Evolutionary conservation across 2,888 invertebrate genomes (phyloP).

Genomic region (Lypha dubia): DNA sequence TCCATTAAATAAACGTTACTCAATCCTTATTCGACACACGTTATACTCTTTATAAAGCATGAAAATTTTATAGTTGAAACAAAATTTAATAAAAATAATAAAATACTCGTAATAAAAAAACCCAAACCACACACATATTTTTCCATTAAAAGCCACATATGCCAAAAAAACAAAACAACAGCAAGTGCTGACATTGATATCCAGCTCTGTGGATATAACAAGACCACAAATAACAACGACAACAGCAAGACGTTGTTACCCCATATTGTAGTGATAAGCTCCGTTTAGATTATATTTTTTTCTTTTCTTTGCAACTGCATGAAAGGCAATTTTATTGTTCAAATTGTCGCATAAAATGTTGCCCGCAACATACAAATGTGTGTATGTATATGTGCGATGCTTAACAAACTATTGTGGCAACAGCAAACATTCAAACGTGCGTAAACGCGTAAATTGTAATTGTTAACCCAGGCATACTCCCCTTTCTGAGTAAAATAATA

Average conservation of each 20-base stretch:
- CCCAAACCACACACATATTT: slow-evolving; percentile 44
- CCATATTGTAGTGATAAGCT: slow-evolving; percentile 45
- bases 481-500: not conserved
- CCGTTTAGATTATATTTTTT: slow-evolving; percentile 24
- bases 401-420: not conserved
- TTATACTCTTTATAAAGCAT: slow-evolving; percentile 17
- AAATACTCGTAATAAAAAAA: slow-evolving; percentile 32
- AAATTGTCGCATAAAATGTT: slow-evolving; percentile 29
- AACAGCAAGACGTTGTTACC: not conserved
- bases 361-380: slow-evolving; percentile 7
- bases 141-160: slow-evolving; percentile 32
- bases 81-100: slow-evolving; percentile 18
- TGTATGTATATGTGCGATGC: too few species aligned
- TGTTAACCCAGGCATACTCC: slow-evolving; percentile 29
- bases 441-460: slow-evolving; percentile 54
- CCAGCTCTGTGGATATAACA: slow-evolving; percentile 17
- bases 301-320: slow-evolving; percentile 19
- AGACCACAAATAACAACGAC: slow-evolving; percentile 48
- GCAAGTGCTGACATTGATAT: slow-evolving; percentile 30
- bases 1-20: not conserved
- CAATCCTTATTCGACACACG: not conserved
- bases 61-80: slow-evolving; percentile 13
- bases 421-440: slow-evolving; percentile 48
- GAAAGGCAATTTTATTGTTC: slow-evolving; percentile 34
- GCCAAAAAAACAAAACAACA: slow-evolving; percentile 2